Conservation (phyloP, 2,797 vertebrate genomes). For the Gorsachius magnificus region DNA sequence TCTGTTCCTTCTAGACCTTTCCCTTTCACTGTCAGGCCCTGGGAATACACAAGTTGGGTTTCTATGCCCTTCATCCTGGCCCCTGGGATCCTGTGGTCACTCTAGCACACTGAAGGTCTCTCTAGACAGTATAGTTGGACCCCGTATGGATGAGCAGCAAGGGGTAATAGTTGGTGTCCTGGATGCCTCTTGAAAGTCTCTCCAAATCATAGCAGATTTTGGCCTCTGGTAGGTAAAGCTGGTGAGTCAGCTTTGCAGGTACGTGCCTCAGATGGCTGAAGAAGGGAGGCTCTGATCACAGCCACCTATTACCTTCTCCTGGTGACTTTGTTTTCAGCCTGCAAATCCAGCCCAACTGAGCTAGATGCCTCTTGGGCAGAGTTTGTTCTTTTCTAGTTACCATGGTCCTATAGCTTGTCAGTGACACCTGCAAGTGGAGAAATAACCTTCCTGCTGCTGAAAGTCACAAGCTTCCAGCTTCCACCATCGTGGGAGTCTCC, state of each 20-base stretch:
- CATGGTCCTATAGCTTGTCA: neutral
- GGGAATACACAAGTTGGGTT: neutral
- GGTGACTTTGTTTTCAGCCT: neutral
- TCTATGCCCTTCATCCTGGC: neutral
- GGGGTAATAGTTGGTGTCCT: neutral
- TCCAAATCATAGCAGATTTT: neutral
- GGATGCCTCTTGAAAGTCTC: neutral
- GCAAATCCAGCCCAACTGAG: neutral
- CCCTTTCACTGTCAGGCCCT: neutral
- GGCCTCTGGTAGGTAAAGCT: neutral
- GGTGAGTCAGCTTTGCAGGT: neutral
- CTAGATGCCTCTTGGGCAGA: neutral
- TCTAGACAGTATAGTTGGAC: neutral
- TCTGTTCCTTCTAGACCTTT: neutral
- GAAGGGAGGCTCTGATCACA: neutral
- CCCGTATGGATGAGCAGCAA: neutral
- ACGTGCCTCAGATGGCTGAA: neutral
- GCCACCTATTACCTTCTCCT: neutral
- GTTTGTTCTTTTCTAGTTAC: neutral
- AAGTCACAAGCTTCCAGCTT: neutral
- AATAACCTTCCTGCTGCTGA: neutral
- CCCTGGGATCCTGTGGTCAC: neutral
- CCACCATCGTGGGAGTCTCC: neutral
- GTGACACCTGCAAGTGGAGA: neutral
- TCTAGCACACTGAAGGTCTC: neutral